Conservation (phyloP, 1,140 invertebrate species). For the Subanguina moxae region DNA sequence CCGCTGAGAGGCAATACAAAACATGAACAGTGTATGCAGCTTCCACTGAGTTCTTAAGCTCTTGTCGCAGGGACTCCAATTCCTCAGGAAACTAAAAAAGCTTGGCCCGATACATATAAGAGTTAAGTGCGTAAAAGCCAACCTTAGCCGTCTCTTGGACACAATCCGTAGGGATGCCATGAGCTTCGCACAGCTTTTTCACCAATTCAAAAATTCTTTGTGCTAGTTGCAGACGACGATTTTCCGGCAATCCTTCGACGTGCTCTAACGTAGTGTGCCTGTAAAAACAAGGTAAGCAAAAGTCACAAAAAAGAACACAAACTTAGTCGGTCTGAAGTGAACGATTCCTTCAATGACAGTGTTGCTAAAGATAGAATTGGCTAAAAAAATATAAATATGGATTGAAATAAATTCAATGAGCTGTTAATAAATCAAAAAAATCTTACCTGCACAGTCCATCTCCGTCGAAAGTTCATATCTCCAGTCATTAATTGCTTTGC, state of each 20-base stretch:
- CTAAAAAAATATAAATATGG: too few relatives aligned
- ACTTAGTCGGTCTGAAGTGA: constrained; percentile 27
- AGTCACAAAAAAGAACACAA: background rate
- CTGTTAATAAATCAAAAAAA: too few relatives aligned
- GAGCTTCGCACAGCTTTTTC: constrained; percentile 7
- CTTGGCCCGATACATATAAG: background rate
- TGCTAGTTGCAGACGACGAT: constrained; percentile 13
- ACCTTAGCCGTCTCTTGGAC: background rate
- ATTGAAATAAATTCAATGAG: too few relatives aligned
- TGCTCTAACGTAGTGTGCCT: background rate
- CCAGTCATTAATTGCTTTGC: constrained; percentile 17
- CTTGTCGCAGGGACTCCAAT: constrained; percentile 11
- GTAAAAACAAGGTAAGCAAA: background rate
- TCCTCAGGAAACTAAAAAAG: constrained; percentile 18
- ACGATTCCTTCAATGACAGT: constrained; percentile 27
- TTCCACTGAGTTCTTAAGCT: constrained; percentile 4
- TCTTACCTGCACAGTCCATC: constrained; percentile 18
- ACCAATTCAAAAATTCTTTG: constrained; percentile 1
- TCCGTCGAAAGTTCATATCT: constrained; percentile 25
- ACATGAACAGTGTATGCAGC: constrained; percentile 11
- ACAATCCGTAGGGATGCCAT: constrained; percentile 11
- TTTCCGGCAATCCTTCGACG: constrained; percentile 21
- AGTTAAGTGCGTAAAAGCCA: background rate
- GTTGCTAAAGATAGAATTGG: constrained; percentile 26
- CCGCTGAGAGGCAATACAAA: constrained; percentile 10